Evolutionary conservation across 2,113 vertebrate species (phyloP), one percentile per base, ranked within the genome.

Genomic region (Proterorhinus semilunaris): DNA sequence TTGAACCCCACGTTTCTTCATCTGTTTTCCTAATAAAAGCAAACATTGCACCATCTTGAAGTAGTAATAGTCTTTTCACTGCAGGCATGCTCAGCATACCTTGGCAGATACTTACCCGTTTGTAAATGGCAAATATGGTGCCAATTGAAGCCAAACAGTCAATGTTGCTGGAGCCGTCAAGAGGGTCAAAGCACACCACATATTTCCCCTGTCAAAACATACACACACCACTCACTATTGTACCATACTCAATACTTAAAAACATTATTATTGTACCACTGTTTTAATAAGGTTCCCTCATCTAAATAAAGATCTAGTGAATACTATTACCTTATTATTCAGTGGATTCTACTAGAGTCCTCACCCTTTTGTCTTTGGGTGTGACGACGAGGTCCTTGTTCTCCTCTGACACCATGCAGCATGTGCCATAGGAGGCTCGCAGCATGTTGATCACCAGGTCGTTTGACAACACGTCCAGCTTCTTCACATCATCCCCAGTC

Each of bases 131-230:
- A 70, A 99, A 99, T 84, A 99, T 98, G 21, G 96, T 99, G 80
- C 97, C 96, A 49, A 99, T 97, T 0, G 98, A 95, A 47, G 96
- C 96, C 90, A 99, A 89, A 70, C 98, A 99, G 90, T 99, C 97
- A 27, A 98, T 99, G 85, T 99, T 99, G 67, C 96, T 98, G 59
- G 97, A 99, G 53, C 98, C 97, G 17, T 99, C 97, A 77, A 99
- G 91, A 0, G 98, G 97, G 76, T 99, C 97, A 67, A 99, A 99
- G 78, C 97, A 98, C 3, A 99, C 95, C 75, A 99, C 90, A 0
- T 98, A 99, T 91, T 99, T 99, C 13, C 98, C 96, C 97, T 99
- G 71, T 51, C 55, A 77, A 59, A 21, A 51, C 16, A 65, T 0
- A 5, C 49, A 50, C 11, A 11, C 1, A 8, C 17, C 8, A 11